Evolutionary conservation across 2,888 invertebrate species (phyloP).

Genomic region (Nomada goodeniana): DNA sequence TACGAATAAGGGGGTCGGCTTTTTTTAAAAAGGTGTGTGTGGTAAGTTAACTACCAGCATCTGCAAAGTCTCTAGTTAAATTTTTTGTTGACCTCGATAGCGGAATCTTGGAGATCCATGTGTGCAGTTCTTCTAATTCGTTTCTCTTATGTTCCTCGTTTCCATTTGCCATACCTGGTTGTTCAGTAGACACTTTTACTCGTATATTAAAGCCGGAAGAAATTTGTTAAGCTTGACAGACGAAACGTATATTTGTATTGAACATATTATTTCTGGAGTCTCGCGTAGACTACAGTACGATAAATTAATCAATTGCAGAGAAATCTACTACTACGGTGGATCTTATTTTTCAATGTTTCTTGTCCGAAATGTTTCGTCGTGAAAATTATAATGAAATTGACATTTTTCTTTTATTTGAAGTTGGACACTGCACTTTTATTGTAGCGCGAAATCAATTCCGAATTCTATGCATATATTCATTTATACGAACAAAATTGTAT

Average conservation of each 20-base stretch:
- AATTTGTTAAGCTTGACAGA: not conserved
- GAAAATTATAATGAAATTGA: constrained; percentile 25
- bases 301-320: constrained; percentile 2
- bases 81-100: constrained; percentile 87
- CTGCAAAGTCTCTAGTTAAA: constrained; percentile 90
- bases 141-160: constrained; percentile 22
- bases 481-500: not conserved
- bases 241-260: not conserved
- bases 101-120: constrained; percentile 85
- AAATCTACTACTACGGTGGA: constrained; percentile 4
- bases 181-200: not conserved
- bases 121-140: constrained; percentile 82
- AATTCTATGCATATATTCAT: not conserved
- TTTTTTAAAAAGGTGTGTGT: not conserved
- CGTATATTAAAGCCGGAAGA: not conserved
- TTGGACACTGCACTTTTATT: not conserved
- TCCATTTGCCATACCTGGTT: constrained; percentile 33
- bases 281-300: constrained; percentile 12
- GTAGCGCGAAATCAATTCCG: not conserved
- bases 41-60: constrained; percentile 86
- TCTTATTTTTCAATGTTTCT: not conserved
- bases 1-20: not conserved
- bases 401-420: constrained; percentile 45
- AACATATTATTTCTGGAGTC: constrained; percentile 32
- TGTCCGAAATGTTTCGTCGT: constrained; percentile 18